A percentile compares a stretch with the other conserved stretches of the same genome.
Conservation (phyloP, 2,113 vertebrate species). For the Serinus canaria region DNA sequence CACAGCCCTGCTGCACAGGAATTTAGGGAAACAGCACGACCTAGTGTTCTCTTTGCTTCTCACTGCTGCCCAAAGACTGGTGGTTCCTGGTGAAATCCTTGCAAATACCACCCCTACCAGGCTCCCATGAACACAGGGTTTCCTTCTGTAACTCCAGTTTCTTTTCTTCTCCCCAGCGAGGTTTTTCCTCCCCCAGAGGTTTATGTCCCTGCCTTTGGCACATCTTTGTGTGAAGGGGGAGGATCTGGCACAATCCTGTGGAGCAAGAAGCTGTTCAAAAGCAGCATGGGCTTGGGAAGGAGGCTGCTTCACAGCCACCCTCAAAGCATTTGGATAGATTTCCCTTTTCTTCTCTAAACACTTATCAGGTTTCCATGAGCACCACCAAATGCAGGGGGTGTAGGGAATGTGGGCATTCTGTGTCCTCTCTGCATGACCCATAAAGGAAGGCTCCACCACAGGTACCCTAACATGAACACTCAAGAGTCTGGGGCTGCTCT, state of each 20-base stretch:
- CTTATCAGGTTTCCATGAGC: not conserved
- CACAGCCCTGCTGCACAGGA: not conserved
- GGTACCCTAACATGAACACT: fast-evolving
- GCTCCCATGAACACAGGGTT: not conserved
- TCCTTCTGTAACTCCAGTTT: not conserved
- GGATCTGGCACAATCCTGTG: not conserved
- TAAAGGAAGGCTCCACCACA: not conserved
- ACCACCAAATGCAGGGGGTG: not conserved
- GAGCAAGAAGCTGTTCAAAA: not conserved
- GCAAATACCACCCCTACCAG: not conserved
- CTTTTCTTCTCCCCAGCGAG: not conserved
- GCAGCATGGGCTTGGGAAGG: not conserved
- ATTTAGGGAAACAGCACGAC: conserved; percentile 65
- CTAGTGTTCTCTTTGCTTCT: conserved; percentile 56
- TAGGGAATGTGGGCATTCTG: not conserved
- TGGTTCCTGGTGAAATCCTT: not conserved
- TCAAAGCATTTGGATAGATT: not conserved
- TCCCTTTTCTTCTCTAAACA: not conserved
- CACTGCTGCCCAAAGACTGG: fast-evolving
- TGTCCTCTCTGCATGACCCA: not conserved
- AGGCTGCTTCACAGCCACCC: not conserved
- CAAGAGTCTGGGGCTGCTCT: not conserved
- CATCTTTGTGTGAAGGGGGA: not conserved
- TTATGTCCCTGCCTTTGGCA: not conserved
- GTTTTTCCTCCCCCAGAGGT: not conserved